Base-by-base conservation (phyloP, 2,113 vertebrate genomes). In the Pelobates fuscus region DNA sequence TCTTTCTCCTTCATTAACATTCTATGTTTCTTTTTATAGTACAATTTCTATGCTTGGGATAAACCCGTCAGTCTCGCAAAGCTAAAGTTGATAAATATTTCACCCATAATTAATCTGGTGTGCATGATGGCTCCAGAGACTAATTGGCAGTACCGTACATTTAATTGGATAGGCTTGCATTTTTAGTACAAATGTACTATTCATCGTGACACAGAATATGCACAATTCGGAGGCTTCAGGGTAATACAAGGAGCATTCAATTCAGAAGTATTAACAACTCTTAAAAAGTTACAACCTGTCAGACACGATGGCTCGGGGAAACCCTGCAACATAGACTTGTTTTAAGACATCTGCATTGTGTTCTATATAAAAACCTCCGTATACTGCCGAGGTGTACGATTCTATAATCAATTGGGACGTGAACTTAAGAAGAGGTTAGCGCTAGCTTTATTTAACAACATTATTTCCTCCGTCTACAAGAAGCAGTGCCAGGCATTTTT, bases 31-130 rank as follows among this genome's bases (percentile, higher is more conserved):
- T 61, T 76, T 76, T 76, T 68, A 77, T 77, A 67, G 73, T 77
- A 77, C 55, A 77, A 61, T 77, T 68, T 77, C 65, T 60, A 24
- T 26, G 73, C 43, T 21, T 26, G 43, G 57, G 65, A 68, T 77
- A 61, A 61, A 52, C 23, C 65, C 68, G 57, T 64, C 73, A 46
- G 57, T 37, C 65, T 68, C 26, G 55, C 26, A 15, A 61, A 30
- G 64, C 59, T 77, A 37, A 77, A 68, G 73, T 77, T 64, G 73
- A 77, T 77, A 77, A 77, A 77, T 77, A 77, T 77, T 68, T 68
- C 57, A 61, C 55, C 65, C 65, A 77, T 77, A 77, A 77, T 77
- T 77, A 77, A 77, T 77, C 73, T 77, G 65, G 73, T 77, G 73
- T 61, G 73, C 63, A 44, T 77, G 73, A 77, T 68, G 73, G 73